Evolutionary conservation across 2,888 invertebrate species (phyloP), one percentile per base, ranked within the genome.

Genomic region (Hedychridium roseum): DNA sequence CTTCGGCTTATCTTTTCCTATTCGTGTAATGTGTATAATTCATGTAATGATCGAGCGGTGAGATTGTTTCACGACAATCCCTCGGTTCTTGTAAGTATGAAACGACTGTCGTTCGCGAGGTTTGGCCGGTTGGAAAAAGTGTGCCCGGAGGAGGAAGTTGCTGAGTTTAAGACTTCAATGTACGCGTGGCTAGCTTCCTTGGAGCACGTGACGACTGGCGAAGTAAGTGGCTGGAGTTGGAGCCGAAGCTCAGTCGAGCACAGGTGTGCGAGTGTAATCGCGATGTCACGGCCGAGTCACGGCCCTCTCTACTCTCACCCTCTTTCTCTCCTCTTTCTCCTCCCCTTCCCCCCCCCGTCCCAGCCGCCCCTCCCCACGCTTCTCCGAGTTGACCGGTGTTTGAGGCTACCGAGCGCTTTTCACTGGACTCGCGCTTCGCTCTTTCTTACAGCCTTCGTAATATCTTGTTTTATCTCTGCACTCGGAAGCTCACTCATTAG

Each of bases 241-340:
- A 64, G 58, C 64, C 60, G 51, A 60, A 64, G 61, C 49, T 45
- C 39, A 46, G 54, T 59, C 45, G 53, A 51, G 67, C 69, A 72
- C 74, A 74, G 73, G 75, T 74, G 76, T 69, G 71, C 74, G 73
- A 74, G 64, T 62, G 74, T 73, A 76, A 76, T 76, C 76, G 74
- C 75, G 70, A 74, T 76, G 75, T 75, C 76, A 75, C 70, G 76
- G 73, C 46, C 74, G 60, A 73, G 73, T 68, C 74, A 69, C 71
- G 70, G 70, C 61, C 69, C 61, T 60, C 62, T 49, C 30, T 39
- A 42, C 37, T 46, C 23, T 20, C 47, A 28, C 31, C 26, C 30
- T 35, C 32, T 31, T 9, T 41, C 28, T 38, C 30, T 28, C 41
- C 21, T 44, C 30, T 36, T n/a, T 5, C 34, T 31, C 45, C 18